Base-by-base conservation (phyloP, 64 coral and sea anemone genomes). In the Anthopleura sola region DNA sequence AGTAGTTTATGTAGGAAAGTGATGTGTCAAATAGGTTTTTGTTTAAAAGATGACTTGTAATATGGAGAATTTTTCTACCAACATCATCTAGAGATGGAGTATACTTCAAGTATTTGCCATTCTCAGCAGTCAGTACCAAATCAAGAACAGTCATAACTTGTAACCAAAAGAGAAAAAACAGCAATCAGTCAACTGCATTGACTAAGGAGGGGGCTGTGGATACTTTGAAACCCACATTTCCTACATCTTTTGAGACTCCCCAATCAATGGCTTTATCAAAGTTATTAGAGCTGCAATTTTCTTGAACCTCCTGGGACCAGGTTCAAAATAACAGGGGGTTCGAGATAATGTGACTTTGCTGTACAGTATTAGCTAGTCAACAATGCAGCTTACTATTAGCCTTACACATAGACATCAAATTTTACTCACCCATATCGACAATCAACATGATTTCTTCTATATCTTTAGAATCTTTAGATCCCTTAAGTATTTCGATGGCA, bases 401-500 rank as follows among this genome's bases (percentile, higher is more conserved):
- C n/a, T n/a, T n/a, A n/a, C n/a, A n/a, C n/a, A n/a, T n/a, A n/a
- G n/a, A n/a, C n/a, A n/a, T n/a, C n/a, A 64, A 24, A 18, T 39
- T 46, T 20, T 23, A 39, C 76, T 79, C 24, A 79, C 76, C 44
- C 37, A 79, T 79, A n/a, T 79, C 14, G 37, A 79, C 76, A 44
- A n/a, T 79, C 44, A 33, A 44, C 76, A 79, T 79, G 18, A 79
- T 17, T 24, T 48, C 76, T 26, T 48, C 44, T 17, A 47, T 10
- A 79, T 79, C 76, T 79, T 79, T 79, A 11, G 37, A 13, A 20
- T 79, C 50, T 68, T 90, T 90, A 5, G 83, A 60, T 18, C 55
- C 82, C 75, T 90, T 90, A 36, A 90, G 40, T 34, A 81, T 58
- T 74, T 90, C 88, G 53, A 90, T 83, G 51, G 88, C 81, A 78